A percentile compares a stretch with the other conserved stretches of the same genome.
phyloP scores from a whole-genome alignment of 2,888 invertebrate genomes.

The Cantharis lateralis region DNA sequence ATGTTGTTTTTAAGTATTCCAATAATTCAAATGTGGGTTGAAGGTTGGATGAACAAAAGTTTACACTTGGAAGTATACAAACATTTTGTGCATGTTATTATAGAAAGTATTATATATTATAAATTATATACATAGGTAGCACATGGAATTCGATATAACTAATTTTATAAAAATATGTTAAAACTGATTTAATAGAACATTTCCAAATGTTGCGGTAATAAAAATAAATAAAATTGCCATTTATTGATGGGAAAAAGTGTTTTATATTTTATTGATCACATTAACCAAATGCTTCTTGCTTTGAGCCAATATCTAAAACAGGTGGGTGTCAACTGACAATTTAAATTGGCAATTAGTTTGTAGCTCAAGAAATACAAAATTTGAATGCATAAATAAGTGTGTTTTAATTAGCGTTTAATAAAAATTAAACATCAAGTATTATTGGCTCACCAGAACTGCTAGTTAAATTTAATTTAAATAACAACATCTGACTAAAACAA shows the following conservation, averaged over 20 bases:
- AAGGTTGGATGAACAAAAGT: no score
- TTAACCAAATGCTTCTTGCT: neutral
- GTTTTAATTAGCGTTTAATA: neutral
- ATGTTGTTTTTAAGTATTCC: no score
- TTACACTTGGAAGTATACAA: no score
- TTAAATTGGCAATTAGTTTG: neutral
- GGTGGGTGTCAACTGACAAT: neutral
- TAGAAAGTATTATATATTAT: no score
- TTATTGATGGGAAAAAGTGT: neutral
- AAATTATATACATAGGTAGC: no score
- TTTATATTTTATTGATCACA: neutral
- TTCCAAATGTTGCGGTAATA: neutral
- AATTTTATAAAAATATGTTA: neutral
- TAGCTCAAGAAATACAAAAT: neutral
- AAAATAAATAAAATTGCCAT: neutral
- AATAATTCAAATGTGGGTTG: no score
- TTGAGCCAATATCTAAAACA: neutral
- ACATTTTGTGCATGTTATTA: no score
- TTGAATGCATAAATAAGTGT: neutral
- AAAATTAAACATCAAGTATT: neutral
- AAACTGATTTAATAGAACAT: neutral
- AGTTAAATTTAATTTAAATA: neutral
- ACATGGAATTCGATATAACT: no score
- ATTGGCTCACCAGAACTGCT: neutral
- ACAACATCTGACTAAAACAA: neutral